A percentile compares a stretch with the other conserved stretches of the same genome.
Evolutionary conservation across 2,113 vertebrate species (phyloP).

Genomic region (Notiomystis cincta): DNA sequence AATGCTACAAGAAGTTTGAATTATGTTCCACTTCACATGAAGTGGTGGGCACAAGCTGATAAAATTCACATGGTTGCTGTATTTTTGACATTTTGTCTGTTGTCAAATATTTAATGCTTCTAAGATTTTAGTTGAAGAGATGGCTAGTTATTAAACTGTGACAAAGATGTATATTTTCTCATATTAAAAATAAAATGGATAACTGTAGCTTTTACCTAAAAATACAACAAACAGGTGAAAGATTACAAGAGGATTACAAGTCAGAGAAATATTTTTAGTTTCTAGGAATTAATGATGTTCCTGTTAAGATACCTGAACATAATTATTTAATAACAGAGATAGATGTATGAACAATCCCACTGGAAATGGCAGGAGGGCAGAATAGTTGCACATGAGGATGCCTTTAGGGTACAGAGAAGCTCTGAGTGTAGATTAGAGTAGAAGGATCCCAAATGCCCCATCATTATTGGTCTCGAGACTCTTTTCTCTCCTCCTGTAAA

Average conservation of each 20-base stretch:
- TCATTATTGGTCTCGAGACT: not conserved
- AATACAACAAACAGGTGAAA: not conserved
- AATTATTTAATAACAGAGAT: not conserved
- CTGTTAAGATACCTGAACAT: not conserved
- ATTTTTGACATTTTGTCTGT: not conserved
- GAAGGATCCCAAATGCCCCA: not conserved
- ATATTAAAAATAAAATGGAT: not conserved
- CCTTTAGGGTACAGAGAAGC: not conserved
- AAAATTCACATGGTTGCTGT: not conserved
- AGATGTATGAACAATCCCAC: not conserved
- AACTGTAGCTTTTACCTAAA: not conserved
- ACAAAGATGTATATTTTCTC: not conserved
- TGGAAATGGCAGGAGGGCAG: not conserved
- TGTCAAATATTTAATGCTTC: not conserved
- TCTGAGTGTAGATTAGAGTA: not conserved
- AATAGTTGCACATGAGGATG: not conserved
- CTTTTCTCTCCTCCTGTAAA: not conserved
- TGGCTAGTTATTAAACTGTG: not conserved
- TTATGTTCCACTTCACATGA: fast-evolving
- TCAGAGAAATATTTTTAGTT: not conserved
- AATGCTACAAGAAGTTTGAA: not conserved
- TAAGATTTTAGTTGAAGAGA: not conserved
- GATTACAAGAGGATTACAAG: not conserved
- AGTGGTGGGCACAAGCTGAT: not conserved
- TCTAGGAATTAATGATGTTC: not conserved